These are phyloP conservation scores for Neolamprologus brichardi DNA, from an alignment of 2,113 vertebrate species.

Conservation along the genomic window DNA sequence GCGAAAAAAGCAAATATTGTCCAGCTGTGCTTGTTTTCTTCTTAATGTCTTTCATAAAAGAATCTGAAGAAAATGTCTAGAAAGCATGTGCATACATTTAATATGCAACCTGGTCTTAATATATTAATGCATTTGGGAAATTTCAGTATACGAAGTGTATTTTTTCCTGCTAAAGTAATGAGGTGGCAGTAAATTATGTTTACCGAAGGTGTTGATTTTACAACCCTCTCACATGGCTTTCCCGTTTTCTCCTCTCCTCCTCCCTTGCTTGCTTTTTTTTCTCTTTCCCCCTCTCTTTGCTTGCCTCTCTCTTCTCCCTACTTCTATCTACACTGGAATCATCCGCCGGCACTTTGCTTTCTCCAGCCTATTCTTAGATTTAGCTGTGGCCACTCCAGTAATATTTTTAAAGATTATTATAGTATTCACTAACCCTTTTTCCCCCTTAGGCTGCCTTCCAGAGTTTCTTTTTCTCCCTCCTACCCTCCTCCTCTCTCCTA, in stretches of 20 bases:
- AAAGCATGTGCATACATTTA: not conserved
- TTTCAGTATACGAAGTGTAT: slow-evolving; percentile 34
- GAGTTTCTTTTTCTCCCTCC: slow-evolving; percentile 51
- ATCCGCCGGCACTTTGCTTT: slow-evolving; percentile 40
- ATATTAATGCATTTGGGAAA: not conserved
- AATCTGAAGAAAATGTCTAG: not conserved
- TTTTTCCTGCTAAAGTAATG: not conserved
- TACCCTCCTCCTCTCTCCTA: not conserved
- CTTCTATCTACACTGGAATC: slow-evolving; percentile 39
- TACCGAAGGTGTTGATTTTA: slow-evolving; percentile 60
- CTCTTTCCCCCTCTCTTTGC: not conserved
- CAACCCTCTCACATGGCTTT: slow-evolving; percentile 70
- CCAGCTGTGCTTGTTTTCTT: not conserved
- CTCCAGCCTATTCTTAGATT: slow-evolving; percentile 72
- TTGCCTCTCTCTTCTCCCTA: not conserved
- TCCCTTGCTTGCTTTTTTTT: not conserved
- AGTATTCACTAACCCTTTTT: slow-evolving; percentile 81
- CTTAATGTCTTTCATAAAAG: not conserved
- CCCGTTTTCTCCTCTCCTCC: slow-evolving; percentile 75
- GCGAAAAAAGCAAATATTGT: not conserved
- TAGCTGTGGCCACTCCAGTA: slow-evolving; percentile 53
- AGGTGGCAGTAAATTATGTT: slow-evolving; percentile 22
- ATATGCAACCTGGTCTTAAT: not conserved
- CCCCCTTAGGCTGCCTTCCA: slow-evolving; percentile 74
- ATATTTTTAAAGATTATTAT: slow-evolving; percentile 79